Evolutionary conservation across 2,113 vertebrate species (phyloP).

Genomic region (Salminus brasiliensis): DNA sequence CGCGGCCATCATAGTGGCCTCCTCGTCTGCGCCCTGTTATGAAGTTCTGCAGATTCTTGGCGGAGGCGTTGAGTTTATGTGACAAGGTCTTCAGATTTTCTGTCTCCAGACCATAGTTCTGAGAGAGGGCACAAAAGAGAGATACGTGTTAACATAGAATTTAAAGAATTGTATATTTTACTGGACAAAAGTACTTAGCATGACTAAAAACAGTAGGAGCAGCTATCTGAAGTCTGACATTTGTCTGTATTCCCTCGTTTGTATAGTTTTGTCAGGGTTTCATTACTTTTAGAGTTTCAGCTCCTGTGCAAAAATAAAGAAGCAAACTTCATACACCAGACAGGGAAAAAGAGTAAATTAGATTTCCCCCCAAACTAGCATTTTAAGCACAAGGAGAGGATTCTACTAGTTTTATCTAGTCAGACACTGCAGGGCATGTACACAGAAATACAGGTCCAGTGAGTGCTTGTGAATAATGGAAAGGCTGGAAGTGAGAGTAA

Average conservation of each 20-base stretch:
- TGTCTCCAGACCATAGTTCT: slow-evolving; percentile 98
- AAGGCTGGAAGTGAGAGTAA: neutral
- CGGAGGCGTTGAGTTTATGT: slow-evolving; percentile 88
- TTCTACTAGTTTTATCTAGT: neutral
- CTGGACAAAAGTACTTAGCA: neutral
- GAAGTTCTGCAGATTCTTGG: slow-evolving; percentile 95
- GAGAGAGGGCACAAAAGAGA: slow-evolving; percentile 22
- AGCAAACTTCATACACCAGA: neutral
- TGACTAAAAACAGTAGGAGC: too few species aligned
- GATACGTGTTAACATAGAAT: neutral
- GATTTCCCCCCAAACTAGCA: neutral
- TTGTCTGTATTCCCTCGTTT: too few species aligned
- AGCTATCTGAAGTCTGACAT: neutral
- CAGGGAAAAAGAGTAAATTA: neutral
- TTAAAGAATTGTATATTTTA: neutral
- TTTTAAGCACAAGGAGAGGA: neutral
- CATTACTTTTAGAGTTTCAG: neutral
- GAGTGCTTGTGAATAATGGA: slow-evolving; percentile 41
- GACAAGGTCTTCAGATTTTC: slow-evolving; percentile 96
- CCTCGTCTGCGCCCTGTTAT: slow-evolving; percentile 86
- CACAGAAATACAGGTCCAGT: neutral
- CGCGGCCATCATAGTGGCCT: slow-evolving; percentile 85
- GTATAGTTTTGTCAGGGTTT: neutral
- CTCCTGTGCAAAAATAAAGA: neutral
- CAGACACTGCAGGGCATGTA: neutral